Evolutionary conservation across 2,888 invertebrate genomes (phyloP).

Genomic region (Papilio protenor): DNA sequence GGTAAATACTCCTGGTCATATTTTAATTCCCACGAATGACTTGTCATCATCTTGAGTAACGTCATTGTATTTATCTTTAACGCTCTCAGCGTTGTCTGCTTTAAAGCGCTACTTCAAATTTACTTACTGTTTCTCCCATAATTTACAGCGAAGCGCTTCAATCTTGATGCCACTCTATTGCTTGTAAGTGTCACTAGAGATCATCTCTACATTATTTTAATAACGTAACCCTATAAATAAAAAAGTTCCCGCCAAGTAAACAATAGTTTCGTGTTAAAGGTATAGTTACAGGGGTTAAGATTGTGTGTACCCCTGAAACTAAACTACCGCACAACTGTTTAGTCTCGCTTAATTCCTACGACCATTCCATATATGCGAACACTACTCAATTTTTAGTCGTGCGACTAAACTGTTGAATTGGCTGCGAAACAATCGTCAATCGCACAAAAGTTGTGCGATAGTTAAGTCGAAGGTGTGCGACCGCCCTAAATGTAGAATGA

Average conservation of each 20-base stretch:
- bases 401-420: no score
- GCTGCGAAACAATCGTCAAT: no score
- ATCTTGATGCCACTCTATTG: conserved; percentile 69
- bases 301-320: no score
- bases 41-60: conserved; percentile 68
- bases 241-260: conserved; percentile 46
- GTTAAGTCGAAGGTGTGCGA: no score
- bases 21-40: conserved; percentile 54
- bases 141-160: conserved; percentile 65
- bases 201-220: conserved; percentile 71
- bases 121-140: conserved; percentile 66
- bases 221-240: conserved; percentile 56
- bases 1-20: not conserved
- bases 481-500: conserved; percentile 59
- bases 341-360: no score
- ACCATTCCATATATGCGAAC: no score
- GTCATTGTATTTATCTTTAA: conserved; percentile 61
- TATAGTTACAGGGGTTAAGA: conserved; percentile 57
- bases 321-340: no score
- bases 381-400: no score
- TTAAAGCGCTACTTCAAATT: conserved; percentile 72
- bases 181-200: conserved; percentile 68
- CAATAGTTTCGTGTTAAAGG: conserved; percentile 52
- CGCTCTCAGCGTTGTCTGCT: conserved; percentile 43
- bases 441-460: no score